Conservation (phyloP, 2,113 vertebrate species). For the Xiphophorus hellerii region DNA sequence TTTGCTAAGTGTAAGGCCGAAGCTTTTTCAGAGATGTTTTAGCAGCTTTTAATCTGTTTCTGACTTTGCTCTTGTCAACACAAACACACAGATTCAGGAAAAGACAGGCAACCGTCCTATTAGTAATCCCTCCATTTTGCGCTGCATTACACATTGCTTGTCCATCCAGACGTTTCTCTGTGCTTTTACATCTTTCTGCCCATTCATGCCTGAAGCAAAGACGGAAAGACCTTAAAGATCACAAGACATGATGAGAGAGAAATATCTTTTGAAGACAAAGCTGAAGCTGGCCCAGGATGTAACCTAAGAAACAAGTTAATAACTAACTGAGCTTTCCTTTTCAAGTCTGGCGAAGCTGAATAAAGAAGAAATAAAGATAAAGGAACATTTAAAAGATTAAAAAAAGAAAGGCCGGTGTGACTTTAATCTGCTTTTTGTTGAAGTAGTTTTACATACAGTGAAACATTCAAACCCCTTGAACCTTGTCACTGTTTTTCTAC, state of each 20-base stretch:
- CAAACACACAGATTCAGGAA: slow-evolving; percentile 13
- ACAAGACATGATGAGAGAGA: slow-evolving; percentile 35
- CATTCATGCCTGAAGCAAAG: slow-evolving; percentile 29
- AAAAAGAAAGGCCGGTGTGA: background rate
- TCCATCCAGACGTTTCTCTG: slow-evolving; percentile 31
- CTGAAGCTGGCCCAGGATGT: slow-evolving; percentile 30
- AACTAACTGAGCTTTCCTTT: slow-evolving; percentile 41
- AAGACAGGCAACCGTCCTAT: background rate
- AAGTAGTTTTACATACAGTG: background rate
- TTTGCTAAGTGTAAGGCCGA: background rate
- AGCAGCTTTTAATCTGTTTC: background rate
- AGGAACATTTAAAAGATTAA: background rate
- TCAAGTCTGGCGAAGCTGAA: slow-evolving; percentile 28
- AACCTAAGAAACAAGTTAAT: slow-evolving; percentile 45
- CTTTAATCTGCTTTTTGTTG: background rate
- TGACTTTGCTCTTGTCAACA: background rate
- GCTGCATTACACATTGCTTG: slow-evolving; percentile 39
- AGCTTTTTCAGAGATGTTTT: background rate
- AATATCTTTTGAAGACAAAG: slow-evolving; percentile 51
- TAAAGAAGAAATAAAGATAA: slow-evolving; percentile 6
- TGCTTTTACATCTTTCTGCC: slow-evolving; percentile 29
- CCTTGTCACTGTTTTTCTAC: background rate
- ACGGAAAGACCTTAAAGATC: slow-evolving; percentile 37
- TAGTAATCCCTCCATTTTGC: slow-evolving; percentile 15
- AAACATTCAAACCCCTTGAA: background rate